A percentile compares a stretch with the other conserved stretches of the same genome.
These are phyloP conservation scores for Hedychridium roseum DNA, from an alignment of 2,888 invertebrate genomes.

Conservation along the genomic window DNA sequence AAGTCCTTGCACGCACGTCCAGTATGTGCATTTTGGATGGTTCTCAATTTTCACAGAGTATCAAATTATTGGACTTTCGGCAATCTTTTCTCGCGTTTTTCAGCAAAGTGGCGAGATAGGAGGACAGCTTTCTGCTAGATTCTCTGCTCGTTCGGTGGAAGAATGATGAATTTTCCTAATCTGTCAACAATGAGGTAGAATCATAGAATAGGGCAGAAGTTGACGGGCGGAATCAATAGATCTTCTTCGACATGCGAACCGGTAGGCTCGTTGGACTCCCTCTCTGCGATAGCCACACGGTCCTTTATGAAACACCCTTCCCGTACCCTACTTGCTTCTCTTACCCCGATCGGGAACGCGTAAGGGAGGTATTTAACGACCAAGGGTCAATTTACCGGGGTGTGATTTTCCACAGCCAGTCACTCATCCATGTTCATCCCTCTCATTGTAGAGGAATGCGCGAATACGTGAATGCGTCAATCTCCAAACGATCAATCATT, in stretches of 20 bases:
- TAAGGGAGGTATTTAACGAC: slow-evolving; percentile 56
- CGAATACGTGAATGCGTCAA: no score
- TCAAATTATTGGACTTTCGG: no score
- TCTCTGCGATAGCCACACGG: slow-evolving; percentile 19
- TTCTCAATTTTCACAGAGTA: no score
- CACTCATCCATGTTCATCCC: slow-evolving; percentile 27
- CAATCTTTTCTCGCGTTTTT: no score
- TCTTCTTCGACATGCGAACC: slow-evolving; percentile 20
- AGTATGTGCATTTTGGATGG: no score
- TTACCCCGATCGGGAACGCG: slow-evolving; percentile 33
- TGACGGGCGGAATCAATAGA: slow-evolving; percentile 29
- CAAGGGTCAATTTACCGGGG: slow-evolving; percentile 58
- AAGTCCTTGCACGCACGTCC: no score
- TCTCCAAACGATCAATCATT: no score
- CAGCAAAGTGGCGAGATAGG: no score
- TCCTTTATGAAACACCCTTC: slow-evolving; percentile 24
- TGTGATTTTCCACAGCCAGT: slow-evolving; percentile 50
- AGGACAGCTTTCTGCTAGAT: no score
- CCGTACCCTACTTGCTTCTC: slow-evolving; percentile 18
- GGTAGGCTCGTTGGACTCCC: slow-evolving; percentile 18
- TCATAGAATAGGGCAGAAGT: slow-evolving; percentile 12
- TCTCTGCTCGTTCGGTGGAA: slow-evolving; percentile 3
- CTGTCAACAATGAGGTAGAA: slow-evolving; percentile 24
- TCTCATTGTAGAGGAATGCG: no score
- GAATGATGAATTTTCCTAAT: slow-evolving; percentile 20